Evolutionary conservation across 2,113 vertebrate species (phyloP), one percentile per base, ranked within the genome.

Genomic region (Datnioides undecimradiatus): DNA sequence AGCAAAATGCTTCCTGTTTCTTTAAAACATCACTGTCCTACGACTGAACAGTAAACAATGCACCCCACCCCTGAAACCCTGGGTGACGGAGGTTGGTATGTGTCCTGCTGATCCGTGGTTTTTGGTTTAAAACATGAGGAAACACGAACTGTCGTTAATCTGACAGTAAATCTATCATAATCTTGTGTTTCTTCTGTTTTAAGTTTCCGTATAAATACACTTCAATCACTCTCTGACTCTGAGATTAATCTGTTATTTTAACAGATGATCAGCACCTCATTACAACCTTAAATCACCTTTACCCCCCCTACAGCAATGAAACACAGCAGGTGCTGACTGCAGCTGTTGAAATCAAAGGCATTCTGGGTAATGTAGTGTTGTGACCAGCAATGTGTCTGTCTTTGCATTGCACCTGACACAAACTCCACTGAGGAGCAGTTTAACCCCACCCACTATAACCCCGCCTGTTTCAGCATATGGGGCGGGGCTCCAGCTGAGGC

Each of bases 351-450:
- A 38, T 75, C 52, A 82, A 84, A 80, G 78, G 84, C 40, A 83
- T 87, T 81, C 27, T 81, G 79, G 86, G 82, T 79, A 83, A 79
- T 76, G 87, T 90, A 88, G 84, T 88, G 82, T 82, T 73, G 62
- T 31, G 66, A 41, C 6, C 27, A 8, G 41, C 8, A 19, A n/a
- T 38, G 29, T 58, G 36, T 75, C 40, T 62, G n/a, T 27, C 48
- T 49, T 49, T 41, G n/a, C n/a, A n/a, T n/a, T n/a, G n/a, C n/a
- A n/a, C n/a, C n/a, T n/a, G 40, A 45, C 45, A n/a, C 8, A 34
- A 27, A 41, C 11, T 36, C 45, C 11, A 41, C 9, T 19, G 17
- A 38, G 25, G 14, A 27, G n/a, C 16, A 10, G n/a, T 45, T 33
- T 71, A 34, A 31, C 11, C 21, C 43, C 45, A 23, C 23, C 46